phyloP scores from a whole-genome alignment of 2,888 invertebrate species.

The Melieria crassipennis region DNA sequence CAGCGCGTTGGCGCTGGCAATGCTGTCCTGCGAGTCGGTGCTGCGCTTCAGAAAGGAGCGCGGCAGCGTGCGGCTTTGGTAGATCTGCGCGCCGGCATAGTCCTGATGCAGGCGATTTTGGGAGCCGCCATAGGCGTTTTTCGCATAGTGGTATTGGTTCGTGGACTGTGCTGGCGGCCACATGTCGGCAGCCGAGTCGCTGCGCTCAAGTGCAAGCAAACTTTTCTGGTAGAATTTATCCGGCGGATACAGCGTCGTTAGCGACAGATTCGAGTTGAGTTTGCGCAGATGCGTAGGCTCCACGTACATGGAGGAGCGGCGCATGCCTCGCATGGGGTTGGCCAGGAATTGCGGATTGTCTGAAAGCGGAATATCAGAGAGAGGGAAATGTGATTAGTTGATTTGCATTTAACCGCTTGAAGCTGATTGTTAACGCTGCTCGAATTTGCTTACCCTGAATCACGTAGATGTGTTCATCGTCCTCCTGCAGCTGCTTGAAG shows the following conservation, averaged over 20 bases:
- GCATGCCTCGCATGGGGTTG: conserved; percentile 39
- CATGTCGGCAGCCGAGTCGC: conserved; percentile 29
- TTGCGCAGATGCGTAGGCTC: conserved; percentile 54
- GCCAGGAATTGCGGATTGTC: conserved; percentile 13
- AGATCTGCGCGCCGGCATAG: conserved; percentile 38
- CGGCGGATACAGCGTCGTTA: conserved; percentile 51
- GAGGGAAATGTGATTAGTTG: conserved; percentile 8
- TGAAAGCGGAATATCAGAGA: background rate
- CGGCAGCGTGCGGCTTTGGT: conserved; percentile 63
- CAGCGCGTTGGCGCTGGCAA: conserved; percentile 44
- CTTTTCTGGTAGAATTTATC: conserved; percentile 51
- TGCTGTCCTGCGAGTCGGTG: conserved; percentile 51
- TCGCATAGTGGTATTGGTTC: conserved; percentile 43
- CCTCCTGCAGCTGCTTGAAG: conserved; percentile 49
- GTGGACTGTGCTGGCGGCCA: conserved; percentile 41
- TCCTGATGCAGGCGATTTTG: conserved; percentile 45
- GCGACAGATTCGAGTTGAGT: conserved; percentile 60
- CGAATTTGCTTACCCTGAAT: conserved; percentile 49
- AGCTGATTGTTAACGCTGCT: conserved; percentile 1
- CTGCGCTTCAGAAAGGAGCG: conserved; percentile 61
- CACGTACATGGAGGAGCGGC: conserved; percentile 59
- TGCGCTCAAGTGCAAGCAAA: conserved; percentile 50
- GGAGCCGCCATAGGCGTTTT: conserved; percentile 45
- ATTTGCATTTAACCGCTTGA: conserved; percentile 7
- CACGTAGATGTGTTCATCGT: conserved; percentile 57